Evolutionary conservation across 2,797 vertebrate genomes (phyloP), one percentile per base, ranked within the genome.

Genomic region (Crocodylus rhombifer): DNA sequence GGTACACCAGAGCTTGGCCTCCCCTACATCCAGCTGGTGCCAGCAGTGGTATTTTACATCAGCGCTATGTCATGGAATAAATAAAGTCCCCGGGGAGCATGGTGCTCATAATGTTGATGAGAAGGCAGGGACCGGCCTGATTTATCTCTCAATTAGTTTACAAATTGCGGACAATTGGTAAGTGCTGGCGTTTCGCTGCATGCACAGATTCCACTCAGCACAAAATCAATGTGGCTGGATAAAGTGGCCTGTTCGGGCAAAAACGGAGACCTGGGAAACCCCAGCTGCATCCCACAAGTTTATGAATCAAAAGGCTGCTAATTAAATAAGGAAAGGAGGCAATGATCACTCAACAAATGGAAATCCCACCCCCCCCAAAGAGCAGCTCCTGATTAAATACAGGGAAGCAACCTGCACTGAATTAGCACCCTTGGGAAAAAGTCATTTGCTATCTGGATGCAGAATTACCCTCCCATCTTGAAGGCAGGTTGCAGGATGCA

Each of bases 71-170:
- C 9, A 17, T 6, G 69, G 87, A 87, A 84, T 89, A 93, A 92
- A 94, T 63, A 62, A 69, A 90, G 82, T 86, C 92, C 90, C 81
- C 17, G 23, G 86, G 87, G 81, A 93, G 26, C 62, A 60, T 51
- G 61, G 20, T 3, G 10, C 80, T 87, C 51, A 26, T 84, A 92
- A 28, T 12, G 14, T 25, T n/a, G n/a, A 75, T 5, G 18, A 93
- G 82, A 84, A 91, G 88, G 93, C 87, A 88, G 80, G 94, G 79
- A 71, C n/a, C 62, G n/a, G 82, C 83, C 87, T 87, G 92, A 96
- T 95, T 97, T 95, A 95, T 97, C 94, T 96, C 95, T 94, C 94
- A 92, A 88, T 95, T 97, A 96, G 92, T 92, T 96, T 92, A 94
- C 91, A 96, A 96, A 96, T 87, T 93, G 94, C 82, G 88, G 94